Conservation (phyloP, 2,888 invertebrate genomes). For the Myathropa florea region DNA sequence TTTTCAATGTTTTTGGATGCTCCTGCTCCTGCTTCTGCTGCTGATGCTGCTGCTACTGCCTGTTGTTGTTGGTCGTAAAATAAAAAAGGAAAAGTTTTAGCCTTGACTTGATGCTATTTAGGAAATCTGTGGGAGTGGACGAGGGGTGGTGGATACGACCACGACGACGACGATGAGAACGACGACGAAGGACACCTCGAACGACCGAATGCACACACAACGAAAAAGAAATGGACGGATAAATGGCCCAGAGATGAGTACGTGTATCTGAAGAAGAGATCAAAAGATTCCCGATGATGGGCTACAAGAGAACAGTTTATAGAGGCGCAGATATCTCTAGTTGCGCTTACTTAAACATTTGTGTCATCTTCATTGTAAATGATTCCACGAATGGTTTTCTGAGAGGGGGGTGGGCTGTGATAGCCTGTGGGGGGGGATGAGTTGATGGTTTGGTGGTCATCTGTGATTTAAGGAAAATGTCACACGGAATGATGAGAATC, state of each 20-base stretch:
- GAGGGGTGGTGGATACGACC: background rate
- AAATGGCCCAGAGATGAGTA: conserved; percentile 30
- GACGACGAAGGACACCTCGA: background rate
- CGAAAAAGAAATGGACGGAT: conserved; percentile 4
- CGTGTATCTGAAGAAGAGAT: conserved; percentile 37
- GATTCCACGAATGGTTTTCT: background rate
- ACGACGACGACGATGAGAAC: background rate
- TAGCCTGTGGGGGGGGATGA: no score
- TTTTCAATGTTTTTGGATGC: background rate
- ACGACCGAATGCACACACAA: conserved; percentile 19
- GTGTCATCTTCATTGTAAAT: conserved; percentile 2
- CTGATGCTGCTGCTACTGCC: no score
- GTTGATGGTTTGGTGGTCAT: no score
- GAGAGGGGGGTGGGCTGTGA: background rate
- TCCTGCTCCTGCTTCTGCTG: no score
- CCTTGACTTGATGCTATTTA: conserved; percentile 26
- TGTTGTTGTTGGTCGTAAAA: conserved; percentile 12
- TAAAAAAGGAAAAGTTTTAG: background rate
- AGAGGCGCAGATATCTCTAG: conserved; percentile 27
- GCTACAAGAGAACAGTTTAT: conserved; percentile 19
- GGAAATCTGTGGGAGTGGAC: background rate
- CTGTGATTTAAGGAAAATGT: no score
- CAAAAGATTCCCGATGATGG: conserved; percentile 37
- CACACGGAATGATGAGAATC: no score
- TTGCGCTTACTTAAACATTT: conserved; percentile 31